These are phyloP conservation scores for Hylaeus anthracinus DNA, from an alignment of 1,140 invertebrate genomes.

Conservation along the genomic window DNA sequence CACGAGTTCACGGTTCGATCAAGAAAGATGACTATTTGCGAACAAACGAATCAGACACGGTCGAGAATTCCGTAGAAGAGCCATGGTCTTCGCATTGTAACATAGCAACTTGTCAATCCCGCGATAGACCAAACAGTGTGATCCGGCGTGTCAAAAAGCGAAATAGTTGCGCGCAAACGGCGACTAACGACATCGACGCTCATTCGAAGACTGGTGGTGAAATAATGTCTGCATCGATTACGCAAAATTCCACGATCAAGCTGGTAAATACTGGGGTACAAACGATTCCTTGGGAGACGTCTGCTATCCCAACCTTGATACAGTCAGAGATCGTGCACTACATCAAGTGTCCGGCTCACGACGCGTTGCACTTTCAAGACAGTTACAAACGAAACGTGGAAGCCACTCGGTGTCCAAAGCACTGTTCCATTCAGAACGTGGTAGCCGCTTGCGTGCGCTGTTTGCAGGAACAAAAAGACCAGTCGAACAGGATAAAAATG, in stretches of 20 bases:
- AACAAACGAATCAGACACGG: conserved; percentile 37
- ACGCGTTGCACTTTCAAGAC: conserved; percentile 28
- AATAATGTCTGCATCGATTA: conserved; percentile 66
- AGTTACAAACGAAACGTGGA: conserved; percentile 41
- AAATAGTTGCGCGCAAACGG: conserved; percentile 76
- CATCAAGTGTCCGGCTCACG: conserved; percentile 53
- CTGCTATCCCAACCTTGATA: conserved; percentile 5
- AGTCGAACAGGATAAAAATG: conserved; percentile 1
- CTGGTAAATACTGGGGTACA: conserved; percentile 60
- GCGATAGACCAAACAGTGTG: conserved; percentile 37
- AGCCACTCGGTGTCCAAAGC: conserved; percentile 40
- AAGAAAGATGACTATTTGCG: conserved; percentile 22
- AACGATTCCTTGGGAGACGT: conserved; percentile 48
- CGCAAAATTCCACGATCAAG: conserved; percentile 47
- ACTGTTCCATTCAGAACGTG: conserved; percentile 6
- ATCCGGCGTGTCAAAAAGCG: conserved; percentile 67
- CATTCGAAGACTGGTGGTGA: conserved; percentile 74
- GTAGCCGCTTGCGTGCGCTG: conserved; percentile 23
- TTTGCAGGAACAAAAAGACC: conserved; percentile 36
- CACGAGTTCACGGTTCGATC: conserved; percentile 12
- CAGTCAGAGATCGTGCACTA: conserved; percentile 41
- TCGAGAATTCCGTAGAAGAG: conserved; percentile 59
- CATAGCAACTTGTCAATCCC: conserved; percentile 64
- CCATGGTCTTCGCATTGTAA: conserved; percentile 79
- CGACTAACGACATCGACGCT: conserved; percentile 46